Percentiles rank a stretch among this genome's conserved stretches.
Evolutionary conservation across 2,888 invertebrate genomes (phyloP).

Genomic region (Synergus japonicus): DNA sequence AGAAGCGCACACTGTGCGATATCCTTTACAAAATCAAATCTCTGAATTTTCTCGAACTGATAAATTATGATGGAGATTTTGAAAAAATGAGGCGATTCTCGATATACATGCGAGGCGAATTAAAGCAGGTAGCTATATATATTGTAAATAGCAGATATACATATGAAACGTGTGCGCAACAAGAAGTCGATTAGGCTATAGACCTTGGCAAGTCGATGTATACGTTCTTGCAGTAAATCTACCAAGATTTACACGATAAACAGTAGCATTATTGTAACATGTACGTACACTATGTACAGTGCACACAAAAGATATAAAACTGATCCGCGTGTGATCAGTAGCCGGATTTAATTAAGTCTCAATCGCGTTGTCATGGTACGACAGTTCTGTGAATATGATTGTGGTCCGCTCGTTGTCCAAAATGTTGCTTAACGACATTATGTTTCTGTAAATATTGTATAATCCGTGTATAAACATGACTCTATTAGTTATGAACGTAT

Average conservation of each 20-base stretch:
- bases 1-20: conserved; percentile 51
- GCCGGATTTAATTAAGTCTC: conserved; percentile 35
- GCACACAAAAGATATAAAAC: conserved; percentile 19
- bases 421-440: conserved; percentile 71
- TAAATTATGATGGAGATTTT: conserved; percentile 54
- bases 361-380: conserved; percentile 46
- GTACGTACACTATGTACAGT: conserved; percentile 36
- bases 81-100: conserved; percentile 49
- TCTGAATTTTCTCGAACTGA: conserved; percentile 50
- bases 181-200: conserved; percentile 46
- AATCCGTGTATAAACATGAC: conserved; percentile 77
- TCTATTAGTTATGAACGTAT: conserved; percentile 74
- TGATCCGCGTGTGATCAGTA: conserved; percentile 28
- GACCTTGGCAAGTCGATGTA: conserved; percentile 60
- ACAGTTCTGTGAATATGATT: conserved; percentile 64
- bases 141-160: conserved; percentile 60
- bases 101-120: conserved; percentile 55
- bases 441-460: conserved; percentile 77
- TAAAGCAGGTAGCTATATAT: conserved; percentile 47
- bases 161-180: conserved; percentile 46
- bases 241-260: conserved; percentile 61
- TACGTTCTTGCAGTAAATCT: conserved; percentile 60
- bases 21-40: conserved; percentile 54
- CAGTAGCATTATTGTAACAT: conserved; percentile 51
- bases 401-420: conserved; percentile 63